Conservation (phyloP, 2,113 vertebrate genomes). For the Muntiacus muntjak region DNA sequence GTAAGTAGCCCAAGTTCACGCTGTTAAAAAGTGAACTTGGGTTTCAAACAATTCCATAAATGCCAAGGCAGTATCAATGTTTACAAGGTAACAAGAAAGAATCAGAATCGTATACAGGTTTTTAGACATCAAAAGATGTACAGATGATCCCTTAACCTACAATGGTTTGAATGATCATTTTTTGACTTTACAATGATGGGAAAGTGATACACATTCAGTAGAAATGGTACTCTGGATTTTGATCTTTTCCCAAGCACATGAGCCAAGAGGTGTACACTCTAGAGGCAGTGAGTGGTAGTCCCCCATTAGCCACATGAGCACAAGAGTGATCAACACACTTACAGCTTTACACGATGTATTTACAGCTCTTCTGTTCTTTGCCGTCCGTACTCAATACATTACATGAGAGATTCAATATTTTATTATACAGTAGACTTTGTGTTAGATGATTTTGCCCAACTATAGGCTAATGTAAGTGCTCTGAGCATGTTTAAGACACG, state of each 20-base stretch:
- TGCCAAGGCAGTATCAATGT: neutral
- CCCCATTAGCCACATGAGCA: neutral
- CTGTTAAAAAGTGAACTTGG: neutral
- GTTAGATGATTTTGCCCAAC: neutral
- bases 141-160: neutral
- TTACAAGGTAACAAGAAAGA: neutral
- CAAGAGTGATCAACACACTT: neutral
- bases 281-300: neutral
- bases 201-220: neutral
- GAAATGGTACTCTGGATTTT: neutral
- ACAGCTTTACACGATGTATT: neutral
- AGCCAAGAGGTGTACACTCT: neutral
- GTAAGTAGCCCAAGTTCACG: neutral
- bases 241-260: neutral
- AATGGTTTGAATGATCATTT: neutral
- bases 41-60: neutral
- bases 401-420: neutral
- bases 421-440: neutral
- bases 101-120: neutral
- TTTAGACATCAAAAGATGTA: neutral
- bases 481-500: neutral
- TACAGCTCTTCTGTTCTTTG: neutral
- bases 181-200: neutral
- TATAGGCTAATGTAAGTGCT: neutral
- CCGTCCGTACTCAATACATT: fast-evolving